Conservation (phyloP, 2,888 invertebrate genomes). For the Scrobipalpa atriplicella region DNA sequence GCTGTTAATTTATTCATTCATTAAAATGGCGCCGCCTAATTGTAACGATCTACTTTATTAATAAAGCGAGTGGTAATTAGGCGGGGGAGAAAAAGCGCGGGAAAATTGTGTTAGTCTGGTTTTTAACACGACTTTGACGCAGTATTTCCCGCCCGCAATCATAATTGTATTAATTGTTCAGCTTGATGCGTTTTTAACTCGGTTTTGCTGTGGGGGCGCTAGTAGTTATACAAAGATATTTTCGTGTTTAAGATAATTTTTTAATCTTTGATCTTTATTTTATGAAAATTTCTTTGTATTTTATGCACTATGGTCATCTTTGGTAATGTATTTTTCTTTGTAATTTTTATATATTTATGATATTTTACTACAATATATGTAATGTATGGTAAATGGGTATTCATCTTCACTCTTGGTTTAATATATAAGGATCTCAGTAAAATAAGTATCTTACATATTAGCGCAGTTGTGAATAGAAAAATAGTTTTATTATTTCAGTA, state of each 20-base stretch:
- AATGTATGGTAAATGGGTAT: too few species aligned
- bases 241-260: neutral
- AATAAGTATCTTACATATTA: too few species aligned
- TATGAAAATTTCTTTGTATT: too few species aligned
- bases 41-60: slow-evolving; percentile 76
- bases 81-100: slow-evolving; percentile 74
- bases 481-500: neutral
- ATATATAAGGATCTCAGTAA: too few species aligned
- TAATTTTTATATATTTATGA: too few species aligned
- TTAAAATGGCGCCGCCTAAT: slow-evolving; percentile 57
- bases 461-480: neutral
- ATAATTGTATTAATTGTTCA: slow-evolving; percentile 76
- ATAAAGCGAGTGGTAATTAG: slow-evolving; percentile 78
- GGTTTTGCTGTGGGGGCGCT: slow-evolving; percentile 33
- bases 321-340: neutral
- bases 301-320: neutral
- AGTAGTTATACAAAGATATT: slow-evolving; percentile 14
- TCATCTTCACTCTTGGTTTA: too few species aligned
- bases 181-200: slow-evolving; percentile 64
- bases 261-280: neutral
- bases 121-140: slow-evolving; percentile 70
- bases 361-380: too few species aligned
- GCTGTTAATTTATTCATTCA: slow-evolving; percentile 9
- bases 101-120: slow-evolving; percentile 74
- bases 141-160: slow-evolving; percentile 68